Percentiles rank a stretch among this genome's conserved stretches.
These are phyloP conservation scores for Recurvirostra avosetta DNA, from an alignment of 2,113 vertebrate genomes.

Conservation along the genomic window DNA sequence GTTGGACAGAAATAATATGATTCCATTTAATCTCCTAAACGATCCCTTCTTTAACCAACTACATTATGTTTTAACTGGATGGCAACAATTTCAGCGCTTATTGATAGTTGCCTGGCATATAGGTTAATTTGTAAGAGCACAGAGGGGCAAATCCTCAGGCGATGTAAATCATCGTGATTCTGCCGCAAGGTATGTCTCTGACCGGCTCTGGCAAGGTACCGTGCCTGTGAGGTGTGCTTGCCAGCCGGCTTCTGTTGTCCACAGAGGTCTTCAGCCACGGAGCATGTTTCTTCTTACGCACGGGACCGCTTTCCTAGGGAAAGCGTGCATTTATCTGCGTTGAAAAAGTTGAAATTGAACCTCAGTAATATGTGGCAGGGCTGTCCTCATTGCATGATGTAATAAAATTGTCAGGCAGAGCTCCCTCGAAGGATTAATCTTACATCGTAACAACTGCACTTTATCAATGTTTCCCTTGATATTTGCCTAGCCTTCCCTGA, in stretches of 20 bases:
- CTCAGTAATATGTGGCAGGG: neutral
- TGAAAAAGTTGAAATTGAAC: neutral
- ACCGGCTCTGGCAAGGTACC: neutral
- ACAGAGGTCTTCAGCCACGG: neutral
- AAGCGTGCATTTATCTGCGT: fast-evolving
- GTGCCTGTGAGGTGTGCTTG: fast-evolving
- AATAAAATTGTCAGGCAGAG: neutral
- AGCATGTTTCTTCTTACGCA: neutral
- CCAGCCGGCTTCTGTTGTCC: neutral
- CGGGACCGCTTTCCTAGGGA: fast-evolving
- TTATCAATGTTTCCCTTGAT: neutral
- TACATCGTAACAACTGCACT: neutral
- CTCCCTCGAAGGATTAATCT: constrained; percentile 19
- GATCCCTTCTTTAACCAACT: neutral
- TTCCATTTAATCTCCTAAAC: neutral
- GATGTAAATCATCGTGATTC: neutral
- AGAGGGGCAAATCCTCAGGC: neutral
- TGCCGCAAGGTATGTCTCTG: neutral
- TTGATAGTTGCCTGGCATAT: neutral
- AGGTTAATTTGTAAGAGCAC: neutral
- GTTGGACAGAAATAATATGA: constrained; percentile 7
- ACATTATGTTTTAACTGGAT: neutral
- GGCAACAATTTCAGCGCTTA: neutral
- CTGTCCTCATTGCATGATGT: neutral
- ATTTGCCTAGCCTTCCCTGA: neutral